These are phyloP conservation scores for Paramuricea clavata DNA, from an alignment of 92 coral and sea anemone genomes.

Conservation along the genomic window DNA sequence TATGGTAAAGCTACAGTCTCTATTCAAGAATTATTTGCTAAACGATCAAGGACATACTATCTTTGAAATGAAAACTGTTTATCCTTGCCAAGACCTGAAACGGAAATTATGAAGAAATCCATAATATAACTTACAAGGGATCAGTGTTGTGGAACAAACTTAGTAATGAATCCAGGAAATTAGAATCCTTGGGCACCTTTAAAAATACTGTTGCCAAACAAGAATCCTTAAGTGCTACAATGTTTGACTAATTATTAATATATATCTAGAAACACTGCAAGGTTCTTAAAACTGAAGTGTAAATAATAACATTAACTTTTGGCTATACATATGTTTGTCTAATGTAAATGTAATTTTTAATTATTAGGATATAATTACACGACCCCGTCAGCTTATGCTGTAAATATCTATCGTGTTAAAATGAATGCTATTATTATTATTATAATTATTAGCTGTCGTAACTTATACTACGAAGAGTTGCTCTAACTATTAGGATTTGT, in stretches of 20 bases:
- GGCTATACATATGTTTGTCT: neutral
- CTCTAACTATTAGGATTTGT: too few relatives aligned
- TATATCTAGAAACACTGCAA: neutral
- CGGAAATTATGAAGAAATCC: constrained; percentile 29
- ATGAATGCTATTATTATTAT: constrained; percentile 15
- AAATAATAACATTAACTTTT: neutral
- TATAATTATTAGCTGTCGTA: too few relatives aligned
- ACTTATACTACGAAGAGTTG: too few relatives aligned
- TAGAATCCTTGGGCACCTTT: constrained; percentile 2
- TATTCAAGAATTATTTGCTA: constrained; percentile 8
- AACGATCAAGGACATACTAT: neutral
- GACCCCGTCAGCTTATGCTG: constrained; percentile 42
- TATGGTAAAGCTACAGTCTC: constrained; percentile 32
- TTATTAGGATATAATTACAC: neutral
- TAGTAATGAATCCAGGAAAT: constrained; percentile 7
- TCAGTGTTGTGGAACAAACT: constrained; percentile 32
- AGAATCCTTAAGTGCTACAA: too few relatives aligned
- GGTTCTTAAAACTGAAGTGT: neutral
- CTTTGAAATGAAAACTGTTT: constrained; percentile 3
- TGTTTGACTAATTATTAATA: constrained; percentile 11
- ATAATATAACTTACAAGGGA: constrained; percentile 21
- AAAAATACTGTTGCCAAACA: constrained; percentile 11
- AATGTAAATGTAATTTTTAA: constrained; percentile 7
- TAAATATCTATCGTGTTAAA: constrained; percentile 12
- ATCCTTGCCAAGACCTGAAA: constrained; percentile 24